Base-by-base conservation (phyloP, 2,113 vertebrate species). In the Odocoileus virginianus region DNA sequence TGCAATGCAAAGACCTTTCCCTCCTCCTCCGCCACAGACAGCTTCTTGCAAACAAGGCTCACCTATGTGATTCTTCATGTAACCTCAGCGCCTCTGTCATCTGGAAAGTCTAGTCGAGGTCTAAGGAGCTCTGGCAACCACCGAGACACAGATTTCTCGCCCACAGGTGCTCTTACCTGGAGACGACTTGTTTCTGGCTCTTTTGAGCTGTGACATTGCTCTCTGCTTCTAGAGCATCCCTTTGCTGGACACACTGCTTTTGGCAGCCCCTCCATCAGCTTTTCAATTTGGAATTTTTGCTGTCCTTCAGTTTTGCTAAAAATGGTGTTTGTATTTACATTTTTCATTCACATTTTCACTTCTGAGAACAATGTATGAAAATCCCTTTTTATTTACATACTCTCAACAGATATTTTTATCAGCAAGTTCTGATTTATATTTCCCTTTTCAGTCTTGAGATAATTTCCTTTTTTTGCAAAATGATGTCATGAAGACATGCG, bases 361-460 rank as follows among this genome's bases (percentile, higher is more conserved):
- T 89, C 50, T 74, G 28, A 81, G 78, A 50, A 74, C 40, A 40
- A 81, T 36, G 28, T 61, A 89, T 78, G 47, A 95, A 96, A 93
- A 86, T 52, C 40, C 30, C 33, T 79, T 97, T 86, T 91, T 54
- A 79, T 78, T 85, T 76, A 86, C 33, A 36, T 71, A 74, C 45
- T 81, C 91, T 97, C 74, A 85, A 94, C 71, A 96, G 90, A 84
- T 95, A 95, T 91, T 96, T 76, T 95, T 94, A 97, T 97, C 57
- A 47, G 71, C 60, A 93, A 89, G 47, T 67, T 94, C 74, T 95
- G 95, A 95, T 94, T 94, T 89, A 67, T 92, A 95, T 90, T 95
- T 97, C 58, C 43, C 45, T 96, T 95, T 96, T 97, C 89, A 84
- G 40, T 88, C 87, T 89, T 93, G 16, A 74, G 57, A 85, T 64